A percentile compares a stretch with the other conserved stretches of the same genome.
Evolutionary conservation across 2,797 vertebrate species (phyloP).

Genomic region (Pagetopsis macropterus): DNA sequence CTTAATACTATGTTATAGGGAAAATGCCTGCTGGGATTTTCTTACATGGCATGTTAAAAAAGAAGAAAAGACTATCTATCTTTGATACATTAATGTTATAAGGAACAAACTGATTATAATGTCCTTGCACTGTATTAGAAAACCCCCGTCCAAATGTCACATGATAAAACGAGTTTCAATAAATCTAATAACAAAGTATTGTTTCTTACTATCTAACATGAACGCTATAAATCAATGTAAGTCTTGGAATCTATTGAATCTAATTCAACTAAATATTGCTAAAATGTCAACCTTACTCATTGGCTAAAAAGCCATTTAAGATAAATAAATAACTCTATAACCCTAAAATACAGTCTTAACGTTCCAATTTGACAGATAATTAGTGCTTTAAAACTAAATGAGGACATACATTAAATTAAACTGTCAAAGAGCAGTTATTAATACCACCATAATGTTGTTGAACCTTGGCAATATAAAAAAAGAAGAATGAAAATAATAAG

Average conservation of each 20-base stretch:
- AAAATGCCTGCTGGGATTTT: conserved; percentile 18
- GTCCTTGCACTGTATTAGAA: not conserved
- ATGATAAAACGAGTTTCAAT: not conserved
- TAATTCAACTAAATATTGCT: not conserved
- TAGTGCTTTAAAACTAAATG: conserved; percentile 42
- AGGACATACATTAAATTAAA: conserved; percentile 45
- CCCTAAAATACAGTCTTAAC: conserved; percentile 14
- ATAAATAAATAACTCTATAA: conserved; percentile 25
- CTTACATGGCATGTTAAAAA: not conserved
- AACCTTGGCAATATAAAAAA: conserved; percentile 36
- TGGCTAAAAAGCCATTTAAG: conserved; percentile 5
- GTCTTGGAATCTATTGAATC: not conserved
- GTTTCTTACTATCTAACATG: not conserved
- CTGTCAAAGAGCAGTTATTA: conserved; percentile 37
- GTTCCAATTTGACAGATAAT: conserved; percentile 28
- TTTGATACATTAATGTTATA: not conserved
- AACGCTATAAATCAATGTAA: not conserved
- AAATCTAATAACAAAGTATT: not conserved
- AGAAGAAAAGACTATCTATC: not conserved
- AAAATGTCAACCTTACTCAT: not conserved
- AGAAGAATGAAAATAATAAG: conserved; percentile 2
- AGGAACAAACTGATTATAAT: not conserved
- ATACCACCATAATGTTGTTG: conserved; percentile 34
- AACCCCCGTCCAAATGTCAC: not conserved
- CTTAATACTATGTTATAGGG: conserved; percentile 36